Conservation (phyloP, 1,140 invertebrate genomes). For the Lucilia sericata region DNA sequence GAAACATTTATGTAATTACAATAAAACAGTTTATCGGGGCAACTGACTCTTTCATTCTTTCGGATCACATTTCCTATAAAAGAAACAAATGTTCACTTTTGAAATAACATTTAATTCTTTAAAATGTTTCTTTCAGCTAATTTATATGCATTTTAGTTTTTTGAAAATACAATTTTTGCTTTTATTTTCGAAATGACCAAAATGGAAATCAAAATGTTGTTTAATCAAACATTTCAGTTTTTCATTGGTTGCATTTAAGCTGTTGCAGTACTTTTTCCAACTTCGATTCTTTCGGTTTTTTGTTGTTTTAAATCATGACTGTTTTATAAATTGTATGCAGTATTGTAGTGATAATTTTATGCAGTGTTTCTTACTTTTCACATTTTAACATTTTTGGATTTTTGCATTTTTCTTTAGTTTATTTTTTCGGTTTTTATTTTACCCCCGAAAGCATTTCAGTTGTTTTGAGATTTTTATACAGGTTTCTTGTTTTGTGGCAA, state of each 20-base stretch:
- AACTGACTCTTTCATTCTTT: too few relatives aligned
- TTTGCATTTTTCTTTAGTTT: neutral
- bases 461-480: neutral
- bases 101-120: too few relatives aligned
- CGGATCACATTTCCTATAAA: too few relatives aligned
- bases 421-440: neutral
- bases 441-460: neutral
- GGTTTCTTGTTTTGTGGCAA: neutral
- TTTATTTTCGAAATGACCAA: neutral
- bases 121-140: neutral
- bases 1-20: too few relatives aligned
- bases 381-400: neutral
- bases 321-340: neutral
- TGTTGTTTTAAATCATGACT: too few relatives aligned
- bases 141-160: neutral
- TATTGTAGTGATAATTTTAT: neutral
- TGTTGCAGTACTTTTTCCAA: too few relatives aligned
- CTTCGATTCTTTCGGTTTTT: too few relatives aligned
- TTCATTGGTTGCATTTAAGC: neutral
- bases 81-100: too few relatives aligned
- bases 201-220: neutral
- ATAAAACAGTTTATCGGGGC: too few relatives aligned
- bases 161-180: neutral
- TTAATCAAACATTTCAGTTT: conserved; percentile 11
- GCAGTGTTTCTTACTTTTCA: neutral